Conservation (phyloP, 2,797 vertebrate genomes). For the Eremophila alpestris region DNA sequence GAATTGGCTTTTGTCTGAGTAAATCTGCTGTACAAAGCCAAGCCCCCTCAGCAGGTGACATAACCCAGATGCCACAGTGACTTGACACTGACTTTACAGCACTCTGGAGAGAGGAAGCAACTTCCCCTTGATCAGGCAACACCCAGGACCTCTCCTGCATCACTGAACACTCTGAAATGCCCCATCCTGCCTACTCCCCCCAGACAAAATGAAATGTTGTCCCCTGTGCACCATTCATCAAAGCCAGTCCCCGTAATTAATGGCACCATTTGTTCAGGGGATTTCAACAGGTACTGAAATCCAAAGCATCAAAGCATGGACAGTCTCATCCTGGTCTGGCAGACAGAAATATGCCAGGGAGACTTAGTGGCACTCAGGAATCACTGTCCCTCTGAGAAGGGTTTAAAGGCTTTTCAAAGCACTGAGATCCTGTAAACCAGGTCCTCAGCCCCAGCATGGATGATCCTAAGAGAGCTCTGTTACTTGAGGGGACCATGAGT, state of each 20-base stretch:
- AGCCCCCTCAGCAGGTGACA: constrained; percentile 40
- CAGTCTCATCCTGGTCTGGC: background rate
- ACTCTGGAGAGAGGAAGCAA: constrained; percentile 44
- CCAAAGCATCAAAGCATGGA: constrained; percentile 46
- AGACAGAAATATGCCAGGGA: constrained; percentile 14
- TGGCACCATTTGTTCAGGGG: constrained; percentile 24
- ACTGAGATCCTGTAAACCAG: background rate
- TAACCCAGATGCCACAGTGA: constrained; percentile 55
- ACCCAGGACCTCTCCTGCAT: constrained; percentile 51
- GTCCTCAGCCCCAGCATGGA: background rate
- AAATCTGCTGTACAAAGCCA: background rate
- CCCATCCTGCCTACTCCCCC: background rate
- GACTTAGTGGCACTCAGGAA: background rate
- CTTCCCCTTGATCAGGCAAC: constrained; percentile 64
- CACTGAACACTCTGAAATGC: constrained; percentile 25
- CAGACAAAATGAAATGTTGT: constrained; percentile 48
- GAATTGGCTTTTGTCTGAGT: constrained; percentile 4
- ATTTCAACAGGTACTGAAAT: constrained; percentile 55
- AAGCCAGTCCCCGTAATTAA: constrained; percentile 46
- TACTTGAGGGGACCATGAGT: background rate
- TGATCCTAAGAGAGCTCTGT: background rate
- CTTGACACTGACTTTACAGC: constrained; percentile 61
- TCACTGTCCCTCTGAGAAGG: background rate
- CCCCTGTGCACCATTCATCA: constrained; percentile 43
- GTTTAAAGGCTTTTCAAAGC: background rate